phyloP scores from a whole-genome alignment of 2,888 invertebrate genomes.

The Serrognathus titanus region DNA sequence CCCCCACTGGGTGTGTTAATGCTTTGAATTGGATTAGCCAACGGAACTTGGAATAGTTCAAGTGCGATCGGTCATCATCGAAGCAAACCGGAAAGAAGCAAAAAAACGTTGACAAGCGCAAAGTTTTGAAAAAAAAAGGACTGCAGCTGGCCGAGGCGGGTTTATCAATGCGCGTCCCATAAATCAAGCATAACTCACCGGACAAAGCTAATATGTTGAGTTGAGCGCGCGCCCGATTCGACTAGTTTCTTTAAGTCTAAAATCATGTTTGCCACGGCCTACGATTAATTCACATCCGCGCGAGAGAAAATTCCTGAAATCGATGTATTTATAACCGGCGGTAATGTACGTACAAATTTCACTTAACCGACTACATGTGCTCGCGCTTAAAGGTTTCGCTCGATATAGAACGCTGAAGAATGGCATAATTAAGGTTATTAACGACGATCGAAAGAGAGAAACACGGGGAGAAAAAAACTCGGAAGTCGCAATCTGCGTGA shows the following conservation, averaged over 20 bases:
- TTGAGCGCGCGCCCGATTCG: constrained; percentile 18
- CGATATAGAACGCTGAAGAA: no score
- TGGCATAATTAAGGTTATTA: no score
- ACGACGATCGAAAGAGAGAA: no score
- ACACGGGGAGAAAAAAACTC: no score
- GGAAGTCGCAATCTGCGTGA: no score
- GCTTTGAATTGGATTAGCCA: no score
- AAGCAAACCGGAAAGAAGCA: no score
- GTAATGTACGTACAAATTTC: background rate
- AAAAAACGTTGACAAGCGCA: no score
- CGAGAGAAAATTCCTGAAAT: constrained; percentile 7
- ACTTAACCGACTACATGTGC: background rate
- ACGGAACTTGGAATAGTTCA: no score
- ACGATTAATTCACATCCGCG: constrained; percentile 21
- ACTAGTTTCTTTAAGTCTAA: constrained; percentile 26
- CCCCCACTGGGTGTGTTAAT: no score
- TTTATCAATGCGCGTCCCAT: background rate
- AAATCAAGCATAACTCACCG: constrained; percentile 9
- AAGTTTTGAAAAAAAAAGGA: background rate
- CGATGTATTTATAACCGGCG: constrained; percentile 8
- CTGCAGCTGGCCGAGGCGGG: background rate
- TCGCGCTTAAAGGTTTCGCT: no score
- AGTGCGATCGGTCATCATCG: no score
- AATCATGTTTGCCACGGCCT: constrained; percentile 25
- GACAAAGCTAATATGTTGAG: constrained; percentile 24